phyloP scores from a whole-genome alignment of 2,797 vertebrate genomes.

The Bufotes viridis region DNA sequence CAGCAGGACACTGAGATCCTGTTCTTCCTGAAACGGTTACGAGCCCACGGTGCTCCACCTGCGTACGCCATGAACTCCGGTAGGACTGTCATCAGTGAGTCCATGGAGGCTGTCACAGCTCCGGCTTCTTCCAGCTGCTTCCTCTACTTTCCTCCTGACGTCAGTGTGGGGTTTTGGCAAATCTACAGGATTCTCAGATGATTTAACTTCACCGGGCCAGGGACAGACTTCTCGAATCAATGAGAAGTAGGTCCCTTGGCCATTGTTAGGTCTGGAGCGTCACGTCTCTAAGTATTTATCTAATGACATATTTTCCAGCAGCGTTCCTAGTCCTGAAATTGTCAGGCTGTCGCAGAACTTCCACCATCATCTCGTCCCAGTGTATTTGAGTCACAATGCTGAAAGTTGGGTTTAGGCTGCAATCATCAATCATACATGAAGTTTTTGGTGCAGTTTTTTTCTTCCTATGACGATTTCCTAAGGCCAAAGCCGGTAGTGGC shows the following conservation, averaged over 20 bases:
- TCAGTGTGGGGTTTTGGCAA: slow-evolving; percentile 32
- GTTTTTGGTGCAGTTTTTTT: too few species aligned
- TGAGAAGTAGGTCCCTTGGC: background rate
- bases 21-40: background rate
- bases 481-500: too few species aligned
- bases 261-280: background rate
- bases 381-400: too few species aligned
- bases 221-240: background rate
- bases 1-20: background rate
- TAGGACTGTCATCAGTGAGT: slow-evolving; percentile 13
- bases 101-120: slow-evolving; percentile 1
- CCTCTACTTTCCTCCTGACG: slow-evolving; percentile 47
- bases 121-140: slow-evolving; percentile 54
- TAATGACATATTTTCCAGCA: background rate
- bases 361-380: too few species aligned
- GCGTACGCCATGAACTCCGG: background rate
- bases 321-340: background rate
- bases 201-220: slow-evolving; percentile 32
- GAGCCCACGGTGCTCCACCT: background rate
- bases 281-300: background rate
- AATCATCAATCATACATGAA: too few species aligned
- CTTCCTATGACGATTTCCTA: too few species aligned
- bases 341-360: background rate
- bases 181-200: background rate
- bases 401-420: too few species aligned